Percentiles rank a stretch among this genome's conserved stretches.
phyloP scores from a whole-genome alignment of 2,113 vertebrate species.

The Triplophysa dalaica region DNA sequence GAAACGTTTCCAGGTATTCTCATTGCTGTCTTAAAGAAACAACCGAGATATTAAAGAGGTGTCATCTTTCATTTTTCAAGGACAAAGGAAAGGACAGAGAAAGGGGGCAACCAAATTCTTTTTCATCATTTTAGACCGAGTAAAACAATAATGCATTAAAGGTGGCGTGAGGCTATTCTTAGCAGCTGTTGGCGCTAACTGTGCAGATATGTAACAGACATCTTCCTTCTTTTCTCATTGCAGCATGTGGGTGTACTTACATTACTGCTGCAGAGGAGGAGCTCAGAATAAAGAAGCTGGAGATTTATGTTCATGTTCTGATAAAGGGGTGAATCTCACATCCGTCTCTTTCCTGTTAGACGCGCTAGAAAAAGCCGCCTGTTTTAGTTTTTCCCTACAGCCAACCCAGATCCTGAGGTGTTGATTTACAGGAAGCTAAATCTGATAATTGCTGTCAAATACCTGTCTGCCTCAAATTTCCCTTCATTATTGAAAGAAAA shows the following conservation, averaged over 20 bases:
- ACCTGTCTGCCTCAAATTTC: too few species aligned
- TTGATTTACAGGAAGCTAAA: too few species aligned
- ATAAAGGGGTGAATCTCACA: slow-evolving; percentile 42
- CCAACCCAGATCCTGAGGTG: slow-evolving; percentile 38
- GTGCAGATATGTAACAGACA: slow-evolving; percentile 47
- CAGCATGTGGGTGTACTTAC: slow-evolving; percentile 51
- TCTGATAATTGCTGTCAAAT: too few species aligned
- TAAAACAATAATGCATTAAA: slow-evolving; percentile 50
- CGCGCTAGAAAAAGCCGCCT: slow-evolving; percentile 23
- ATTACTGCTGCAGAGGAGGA: slow-evolving; percentile 45
- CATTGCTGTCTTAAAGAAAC: neutral
- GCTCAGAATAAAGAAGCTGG: slow-evolving; percentile 40
- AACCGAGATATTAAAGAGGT: neutral
- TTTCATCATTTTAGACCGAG: slow-evolving; percentile 11
- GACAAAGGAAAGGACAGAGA: neutral
- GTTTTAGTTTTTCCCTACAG: slow-evolving; percentile 46
- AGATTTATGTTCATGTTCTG: slow-evolving; percentile 50
- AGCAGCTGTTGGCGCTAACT: slow-evolving; percentile 49
- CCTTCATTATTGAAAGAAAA: too few species aligned
- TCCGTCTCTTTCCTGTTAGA: neutral
- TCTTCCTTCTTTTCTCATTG: slow-evolving; percentile 16
- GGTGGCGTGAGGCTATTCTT: slow-evolving; percentile 53
- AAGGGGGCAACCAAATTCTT: neutral
- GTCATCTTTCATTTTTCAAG: neutral
- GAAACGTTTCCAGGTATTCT: neutral